Evolutionary conservation across 2,888 invertebrate genomes (phyloP).

Genomic region (Malthinus flaveolus): DNA sequence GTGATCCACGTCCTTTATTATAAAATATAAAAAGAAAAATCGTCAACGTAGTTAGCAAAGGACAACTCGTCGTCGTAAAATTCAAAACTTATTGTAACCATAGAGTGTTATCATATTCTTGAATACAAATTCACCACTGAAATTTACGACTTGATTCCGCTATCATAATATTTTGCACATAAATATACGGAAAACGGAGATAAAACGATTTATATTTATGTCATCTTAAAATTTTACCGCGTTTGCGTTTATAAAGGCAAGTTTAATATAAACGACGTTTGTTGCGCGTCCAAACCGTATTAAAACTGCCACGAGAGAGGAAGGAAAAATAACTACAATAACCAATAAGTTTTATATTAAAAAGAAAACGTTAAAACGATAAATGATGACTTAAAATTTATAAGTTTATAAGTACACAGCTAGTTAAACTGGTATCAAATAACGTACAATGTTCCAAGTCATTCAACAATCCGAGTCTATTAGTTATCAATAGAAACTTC

Average conservation of each 20-base stretch:
- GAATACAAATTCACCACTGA: constrained; percentile 34
- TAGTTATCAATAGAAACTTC: constrained; percentile 33
- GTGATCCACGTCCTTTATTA: constrained; percentile 5
- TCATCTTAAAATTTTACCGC: constrained; percentile 33
- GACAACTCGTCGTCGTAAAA: constrained; percentile 27
- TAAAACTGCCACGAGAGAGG: neutral
- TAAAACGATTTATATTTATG: constrained; percentile 36
- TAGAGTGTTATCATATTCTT: constrained; percentile 31
- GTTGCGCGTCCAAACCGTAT: neutral
- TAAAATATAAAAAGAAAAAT: constrained; percentile 11
- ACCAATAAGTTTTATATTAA: neutral
- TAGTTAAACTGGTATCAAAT: constrained; percentile 35
- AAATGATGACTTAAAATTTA: constrained; percentile 33
- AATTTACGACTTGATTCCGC: constrained; percentile 33
- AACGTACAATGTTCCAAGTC: constrained; percentile 32
- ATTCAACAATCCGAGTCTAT: constrained; percentile 31
- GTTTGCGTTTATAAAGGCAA: constrained; percentile 27
- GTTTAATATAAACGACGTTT: constrained; percentile 8
- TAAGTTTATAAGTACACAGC: constrained; percentile 29
- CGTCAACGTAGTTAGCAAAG: constrained; percentile 26
- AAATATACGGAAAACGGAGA: constrained; percentile 32
- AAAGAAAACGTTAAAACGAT: constrained; percentile 33
- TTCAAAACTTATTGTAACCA: constrained; percentile 29
- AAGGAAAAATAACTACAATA: constrained; percentile 1
- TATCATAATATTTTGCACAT: constrained; percentile 32